phyloP scores from a whole-genome alignment of 1,140 invertebrate species.

The Bombus turneri region DNA sequence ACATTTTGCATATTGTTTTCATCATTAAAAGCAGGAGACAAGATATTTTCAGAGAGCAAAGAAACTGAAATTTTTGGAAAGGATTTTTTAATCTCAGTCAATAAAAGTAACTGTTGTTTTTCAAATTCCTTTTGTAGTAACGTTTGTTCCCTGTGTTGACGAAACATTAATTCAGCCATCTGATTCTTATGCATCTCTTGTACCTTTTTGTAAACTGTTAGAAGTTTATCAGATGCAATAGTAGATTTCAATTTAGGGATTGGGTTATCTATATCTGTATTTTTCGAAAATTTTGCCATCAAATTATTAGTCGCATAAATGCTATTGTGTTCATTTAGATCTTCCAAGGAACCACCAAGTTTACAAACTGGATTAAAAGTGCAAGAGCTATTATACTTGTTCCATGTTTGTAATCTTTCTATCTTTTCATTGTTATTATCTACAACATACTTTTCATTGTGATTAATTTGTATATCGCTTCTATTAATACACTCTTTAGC shows the following conservation, averaged over 20 bases:
- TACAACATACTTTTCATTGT: slow-evolving; percentile 40
- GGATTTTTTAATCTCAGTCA: slow-evolving; percentile 83
- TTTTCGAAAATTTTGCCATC: slow-evolving; percentile 31
- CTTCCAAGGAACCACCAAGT: slow-evolving; percentile 62
- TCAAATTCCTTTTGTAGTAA: slow-evolving; percentile 85
- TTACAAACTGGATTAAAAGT: slow-evolving; percentile 65
- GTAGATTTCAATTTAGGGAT: slow-evolving; percentile 58
- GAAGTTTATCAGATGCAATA: slow-evolving; percentile 76
- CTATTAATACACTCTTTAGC: slow-evolving; percentile 54
- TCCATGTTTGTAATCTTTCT: slow-evolving; percentile 44
- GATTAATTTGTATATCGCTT: slow-evolving; percentile 35
- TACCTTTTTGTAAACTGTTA: slow-evolving; percentile 82
- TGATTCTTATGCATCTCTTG: slow-evolving; percentile 85
- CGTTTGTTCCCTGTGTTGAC: slow-evolving; percentile 84
- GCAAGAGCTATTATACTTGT: slow-evolving; percentile 52
- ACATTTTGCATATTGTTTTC: slow-evolving; percentile 13
- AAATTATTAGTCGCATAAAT: slow-evolving; percentile 69
- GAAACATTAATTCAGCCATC: slow-evolving; percentile 83
- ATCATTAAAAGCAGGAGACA: slow-evolving; percentile 2
- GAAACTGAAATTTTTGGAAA: slow-evolving; percentile 72
- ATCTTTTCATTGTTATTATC: slow-evolving; percentile 50
- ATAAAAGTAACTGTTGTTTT: slow-evolving; percentile 84
- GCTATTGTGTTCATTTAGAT: slow-evolving; percentile 70
- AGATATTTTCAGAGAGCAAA: slow-evolving; percentile 58
- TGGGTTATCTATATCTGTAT: slow-evolving; percentile 32